These are phyloP conservation scores for Ectemnius cavifrons DNA, from an alignment of 2,888 invertebrate species.

Conservation along the genomic window DNA sequence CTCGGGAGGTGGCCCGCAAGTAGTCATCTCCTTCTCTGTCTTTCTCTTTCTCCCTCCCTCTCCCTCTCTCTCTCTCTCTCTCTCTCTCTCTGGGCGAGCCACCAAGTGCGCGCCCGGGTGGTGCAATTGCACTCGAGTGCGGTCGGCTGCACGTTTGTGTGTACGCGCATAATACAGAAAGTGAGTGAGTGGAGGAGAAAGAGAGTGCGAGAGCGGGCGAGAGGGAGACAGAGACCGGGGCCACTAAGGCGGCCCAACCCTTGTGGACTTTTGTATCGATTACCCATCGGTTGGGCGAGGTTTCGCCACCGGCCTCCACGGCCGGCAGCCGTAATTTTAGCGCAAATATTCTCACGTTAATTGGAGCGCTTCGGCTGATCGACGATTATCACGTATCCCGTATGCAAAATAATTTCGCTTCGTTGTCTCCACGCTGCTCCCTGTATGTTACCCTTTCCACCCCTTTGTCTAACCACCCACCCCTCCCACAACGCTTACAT, in stretches of 20 bases:
- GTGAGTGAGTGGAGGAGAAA: conserved; percentile 2
- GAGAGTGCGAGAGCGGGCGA: conserved; percentile 20
- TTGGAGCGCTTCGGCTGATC: conserved; percentile 66
- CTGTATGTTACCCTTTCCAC: not conserved
- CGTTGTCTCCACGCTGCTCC: conserved; percentile 13
- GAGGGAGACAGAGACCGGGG: conserved; percentile 47
- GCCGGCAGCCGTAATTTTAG: conserved; percentile 68
- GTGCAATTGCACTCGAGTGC: conserved; percentile 43
- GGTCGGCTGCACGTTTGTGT: conserved; percentile 42
- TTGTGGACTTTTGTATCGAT: conserved; percentile 77
- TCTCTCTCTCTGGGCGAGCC: too few relatives aligned
- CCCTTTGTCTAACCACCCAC: not conserved
- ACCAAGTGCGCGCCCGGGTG: conserved; percentile 13
- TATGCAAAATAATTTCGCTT: conserved; percentile 51
- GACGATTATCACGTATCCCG: conserved; percentile 47
- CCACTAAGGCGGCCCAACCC: conserved; percentile 75
- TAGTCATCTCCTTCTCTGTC: too few relatives aligned
- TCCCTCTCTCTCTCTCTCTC: too few relatives aligned
- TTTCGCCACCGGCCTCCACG: conserved; percentile 59
- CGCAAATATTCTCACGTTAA: conserved; percentile 74
- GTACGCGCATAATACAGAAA: conserved; percentile 39
- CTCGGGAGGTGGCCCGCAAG: too few relatives aligned
- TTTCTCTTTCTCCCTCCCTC: too few relatives aligned
- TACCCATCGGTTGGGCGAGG: conserved; percentile 74
- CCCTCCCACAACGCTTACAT: not conserved